Conservation (phyloP, 1,140 invertebrate species). For the Cotesia glomerata region DNA sequence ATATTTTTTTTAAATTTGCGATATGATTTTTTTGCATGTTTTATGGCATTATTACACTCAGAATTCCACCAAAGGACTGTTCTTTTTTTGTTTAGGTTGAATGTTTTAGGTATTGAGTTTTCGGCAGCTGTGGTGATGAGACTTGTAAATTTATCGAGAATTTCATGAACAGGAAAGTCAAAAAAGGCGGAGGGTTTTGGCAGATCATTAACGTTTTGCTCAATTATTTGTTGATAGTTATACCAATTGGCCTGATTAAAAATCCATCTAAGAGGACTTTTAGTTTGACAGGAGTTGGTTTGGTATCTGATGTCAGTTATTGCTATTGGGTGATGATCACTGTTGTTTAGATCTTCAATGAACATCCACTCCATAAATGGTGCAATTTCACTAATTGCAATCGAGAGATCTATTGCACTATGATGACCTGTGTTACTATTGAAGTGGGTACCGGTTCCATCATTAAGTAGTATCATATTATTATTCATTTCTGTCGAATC, state of each 20-base stretch:
- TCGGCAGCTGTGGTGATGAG: constrained; percentile 37
- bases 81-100: constrained; percentile 30
- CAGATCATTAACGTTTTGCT: not conserved
- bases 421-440: constrained; percentile 31
- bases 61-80: constrained; percentile 48
- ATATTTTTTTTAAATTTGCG: constrained; percentile 40
- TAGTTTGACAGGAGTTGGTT: not conserved
- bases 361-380: constrained; percentile 41
- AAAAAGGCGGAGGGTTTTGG: not conserved
- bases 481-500: constrained; percentile 30
- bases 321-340: constrained; percentile 38
- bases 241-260: constrained; percentile 40
- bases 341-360: constrained; percentile 38
- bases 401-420: constrained; percentile 42
- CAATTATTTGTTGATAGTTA: constrained; percentile 22
- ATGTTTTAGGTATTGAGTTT: constrained; percentile 39
- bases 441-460: constrained; percentile 38
- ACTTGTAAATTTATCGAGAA: constrained; percentile 36
- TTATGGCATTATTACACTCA: constrained; percentile 40
- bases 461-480: constrained; percentile 36
- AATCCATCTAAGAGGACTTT: constrained; percentile 34
- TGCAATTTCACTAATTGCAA: constrained; percentile 37
- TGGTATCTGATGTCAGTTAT: constrained; percentile 27
- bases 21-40: constrained; percentile 41
- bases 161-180: constrained; percentile 22